These are phyloP conservation scores for Myzus persicae DNA, from an alignment of 1,140 invertebrate species.

Conservation along the genomic window DNA sequence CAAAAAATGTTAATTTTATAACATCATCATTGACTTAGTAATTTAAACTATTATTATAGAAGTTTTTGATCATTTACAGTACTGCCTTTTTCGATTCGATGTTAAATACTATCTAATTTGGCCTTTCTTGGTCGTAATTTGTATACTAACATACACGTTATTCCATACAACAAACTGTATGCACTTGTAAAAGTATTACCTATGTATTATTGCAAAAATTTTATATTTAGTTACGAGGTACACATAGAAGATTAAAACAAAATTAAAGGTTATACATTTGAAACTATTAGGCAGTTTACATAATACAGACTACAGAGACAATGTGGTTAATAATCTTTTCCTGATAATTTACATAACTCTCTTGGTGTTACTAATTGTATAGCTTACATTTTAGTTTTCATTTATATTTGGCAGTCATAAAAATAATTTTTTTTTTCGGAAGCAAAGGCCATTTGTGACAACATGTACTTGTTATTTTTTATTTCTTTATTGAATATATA, in stretches of 20 bases:
- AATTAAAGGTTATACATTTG: background rate
- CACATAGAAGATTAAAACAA: background rate
- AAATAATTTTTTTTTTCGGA: background rate
- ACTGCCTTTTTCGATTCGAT: background rate
- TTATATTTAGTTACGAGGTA: background rate
- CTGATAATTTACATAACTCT: background rate
- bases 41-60: background rate
- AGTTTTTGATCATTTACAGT: background rate
- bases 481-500: background rate
- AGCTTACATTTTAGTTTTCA: background rate
- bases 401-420: background rate
- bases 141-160: background rate
- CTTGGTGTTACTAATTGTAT: background rate
- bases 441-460: background rate
- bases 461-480: background rate
- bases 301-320: background rate
- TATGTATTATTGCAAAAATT: background rate
- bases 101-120: background rate
- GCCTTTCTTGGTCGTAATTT: background rate
- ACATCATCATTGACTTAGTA: background rate
- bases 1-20: background rate
- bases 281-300: background rate
- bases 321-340: background rate
- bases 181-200: background rate
- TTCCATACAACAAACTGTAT: background rate